A percentile compares a stretch with the other conserved stretches of the same genome.
phyloP scores from a whole-genome alignment of 2,113 vertebrate genomes.

The Odontesthes bonariensis region DNA sequence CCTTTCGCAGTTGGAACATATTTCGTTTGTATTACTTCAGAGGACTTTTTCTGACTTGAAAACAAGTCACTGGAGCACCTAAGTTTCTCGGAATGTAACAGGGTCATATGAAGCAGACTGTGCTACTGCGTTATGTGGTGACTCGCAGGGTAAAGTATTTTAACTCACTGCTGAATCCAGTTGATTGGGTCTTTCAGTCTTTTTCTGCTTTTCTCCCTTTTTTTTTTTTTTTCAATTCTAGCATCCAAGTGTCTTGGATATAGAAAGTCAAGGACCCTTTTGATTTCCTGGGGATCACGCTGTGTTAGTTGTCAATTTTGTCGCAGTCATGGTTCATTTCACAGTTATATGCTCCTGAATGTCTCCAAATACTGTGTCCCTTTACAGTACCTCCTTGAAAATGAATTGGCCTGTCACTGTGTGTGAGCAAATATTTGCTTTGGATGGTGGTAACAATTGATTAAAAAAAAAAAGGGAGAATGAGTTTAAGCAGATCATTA shows the following conservation, averaged over 20 bases:
- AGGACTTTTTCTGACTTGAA: slow-evolving; percentile 33
- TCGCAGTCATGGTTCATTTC: slow-evolving; percentile 64
- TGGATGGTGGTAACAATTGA: slow-evolving; percentile 24
- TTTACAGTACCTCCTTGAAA: slow-evolving; percentile 45
- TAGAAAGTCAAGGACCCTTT: slow-evolving; percentile 52
- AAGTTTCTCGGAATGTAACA: slow-evolving; percentile 64
- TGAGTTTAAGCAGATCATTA: slow-evolving; percentile 41
- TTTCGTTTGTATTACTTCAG: slow-evolving; percentile 24
- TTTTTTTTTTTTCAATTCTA: slow-evolving; percentile 20
- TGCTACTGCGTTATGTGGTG: slow-evolving; percentile 53
- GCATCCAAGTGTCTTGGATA: slow-evolving; percentile 10
- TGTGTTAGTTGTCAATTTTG: slow-evolving; percentile 72
- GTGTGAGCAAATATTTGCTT: slow-evolving; percentile 35
- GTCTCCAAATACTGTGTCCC: slow-evolving; percentile 60
- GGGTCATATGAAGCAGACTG: slow-evolving; percentile 40
- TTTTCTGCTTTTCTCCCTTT: slow-evolving; percentile 14
- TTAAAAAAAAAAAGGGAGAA: slow-evolving; percentile 29
- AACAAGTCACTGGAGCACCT: slow-evolving; percentile 2
- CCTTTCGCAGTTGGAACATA: slow-evolving; percentile 41
- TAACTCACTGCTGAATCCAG: slow-evolving; percentile 34
- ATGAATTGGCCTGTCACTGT: slow-evolving; percentile 55
- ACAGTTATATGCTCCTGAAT: slow-evolving; percentile 60
- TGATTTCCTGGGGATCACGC: slow-evolving; percentile 61
- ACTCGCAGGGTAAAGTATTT: slow-evolving; percentile 71
- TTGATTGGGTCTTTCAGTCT: slow-evolving; percentile 16